phyloP scores from a whole-genome alignment of 1,140 invertebrate genomes.

The Magallana angulata region DNA sequence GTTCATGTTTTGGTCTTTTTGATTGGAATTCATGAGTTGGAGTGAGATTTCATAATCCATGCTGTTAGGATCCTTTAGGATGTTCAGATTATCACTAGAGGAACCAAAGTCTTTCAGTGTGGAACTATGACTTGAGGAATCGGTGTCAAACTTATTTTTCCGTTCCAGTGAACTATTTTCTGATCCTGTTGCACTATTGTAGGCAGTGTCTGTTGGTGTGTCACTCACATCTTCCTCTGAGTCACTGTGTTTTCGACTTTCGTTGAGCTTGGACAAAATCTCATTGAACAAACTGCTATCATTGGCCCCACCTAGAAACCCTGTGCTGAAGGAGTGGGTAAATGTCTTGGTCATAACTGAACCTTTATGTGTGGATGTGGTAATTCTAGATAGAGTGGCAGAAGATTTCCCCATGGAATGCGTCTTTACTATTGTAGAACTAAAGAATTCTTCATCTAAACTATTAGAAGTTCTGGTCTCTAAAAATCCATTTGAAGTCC shows the following conservation, averaged over 20 bases:
- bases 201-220: constrained; percentile 49
- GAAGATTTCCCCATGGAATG: neutral
- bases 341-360: constrained; percentile 29
- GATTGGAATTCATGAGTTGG: neutral
- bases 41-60: constrained; percentile 18
- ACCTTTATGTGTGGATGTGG: neutral
- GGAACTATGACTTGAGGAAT: constrained; percentile 45
- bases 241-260: constrained; percentile 36
- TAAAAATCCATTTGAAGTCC: constrained; percentile 19
- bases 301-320: neutral
- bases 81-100: neutral
- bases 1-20: neutral
- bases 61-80: neutral
- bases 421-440: constrained; percentile 28
- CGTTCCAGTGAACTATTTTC: constrained; percentile 59
- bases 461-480: constrained; percentile 36
- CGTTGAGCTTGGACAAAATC: constrained; percentile 50
- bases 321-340: constrained; percentile 16
- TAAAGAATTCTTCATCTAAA: constrained; percentile 18
- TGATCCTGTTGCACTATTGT: constrained; percentile 56
- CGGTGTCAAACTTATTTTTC: constrained; percentile 45
- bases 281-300: constrained; percentile 51
- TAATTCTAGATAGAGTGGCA: neutral
- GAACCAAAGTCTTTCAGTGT: constrained; percentile 38
- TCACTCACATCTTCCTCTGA: neutral